Conservation (phyloP, 2,113 vertebrate genomes). For the Clarias macrocephalus region DNA sequence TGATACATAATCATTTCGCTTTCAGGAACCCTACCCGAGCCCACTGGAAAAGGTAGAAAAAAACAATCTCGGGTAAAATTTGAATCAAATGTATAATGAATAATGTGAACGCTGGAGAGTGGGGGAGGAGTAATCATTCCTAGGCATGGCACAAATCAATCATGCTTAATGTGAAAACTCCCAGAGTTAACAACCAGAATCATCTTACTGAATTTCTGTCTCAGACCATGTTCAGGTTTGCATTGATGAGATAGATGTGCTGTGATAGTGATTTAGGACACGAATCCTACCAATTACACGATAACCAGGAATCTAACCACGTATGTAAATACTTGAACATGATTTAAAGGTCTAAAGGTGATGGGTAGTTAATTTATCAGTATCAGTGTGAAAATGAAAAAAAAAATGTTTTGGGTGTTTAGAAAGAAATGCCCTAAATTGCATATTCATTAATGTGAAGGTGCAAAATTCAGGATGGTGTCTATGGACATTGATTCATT, state of each 20-base stretch:
- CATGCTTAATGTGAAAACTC: no score
- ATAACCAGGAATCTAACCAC: background rate
- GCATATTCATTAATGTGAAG: background rate
- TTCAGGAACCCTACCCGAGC: no score
- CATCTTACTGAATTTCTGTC: background rate
- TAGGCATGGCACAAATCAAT: no score
- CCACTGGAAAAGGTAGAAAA: no score
- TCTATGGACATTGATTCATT: background rate
- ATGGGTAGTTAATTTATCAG: background rate
- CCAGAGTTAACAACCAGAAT: background rate
- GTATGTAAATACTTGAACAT: background rate
- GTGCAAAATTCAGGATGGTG: background rate
- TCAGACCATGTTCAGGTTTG: background rate
- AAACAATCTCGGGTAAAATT: no score
- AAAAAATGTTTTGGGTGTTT: background rate
- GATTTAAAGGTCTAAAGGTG: background rate
- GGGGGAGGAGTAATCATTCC: no score
- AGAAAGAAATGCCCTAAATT: background rate
- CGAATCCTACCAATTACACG: background rate
- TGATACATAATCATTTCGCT: no score
- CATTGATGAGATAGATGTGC: background rate
- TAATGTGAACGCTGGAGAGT: no score
- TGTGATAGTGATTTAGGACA: background rate
- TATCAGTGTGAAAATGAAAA: background rate
- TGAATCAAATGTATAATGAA: no score